Conservation (phyloP, 2,888 invertebrate genomes). For the Lycophotia porphyrea region DNA sequence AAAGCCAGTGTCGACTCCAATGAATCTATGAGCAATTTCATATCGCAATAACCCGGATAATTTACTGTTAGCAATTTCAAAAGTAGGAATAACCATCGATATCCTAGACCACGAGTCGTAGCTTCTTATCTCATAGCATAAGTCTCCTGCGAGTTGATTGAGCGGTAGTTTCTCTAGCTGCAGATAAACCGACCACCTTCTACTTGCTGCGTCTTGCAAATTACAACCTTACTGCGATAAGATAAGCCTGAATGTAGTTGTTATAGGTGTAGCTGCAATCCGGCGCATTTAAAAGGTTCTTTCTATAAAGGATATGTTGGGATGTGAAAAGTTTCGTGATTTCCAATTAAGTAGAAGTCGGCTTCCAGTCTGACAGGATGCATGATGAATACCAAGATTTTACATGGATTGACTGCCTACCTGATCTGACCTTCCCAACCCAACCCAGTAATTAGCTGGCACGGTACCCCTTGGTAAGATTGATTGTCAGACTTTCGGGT, state of each 20-base stretch:
- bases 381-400: background rate
- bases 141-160: conserved; percentile 16
- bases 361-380: background rate
- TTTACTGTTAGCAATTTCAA: background rate
- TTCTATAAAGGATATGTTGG: background rate
- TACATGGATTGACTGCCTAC: background rate
- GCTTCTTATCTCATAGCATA: conserved; percentile 7
- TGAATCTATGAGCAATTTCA: background rate
- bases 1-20: background rate
- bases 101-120: background rate
- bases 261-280: background rate
- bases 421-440: background rate
- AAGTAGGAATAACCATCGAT: background rate
- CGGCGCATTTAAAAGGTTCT: background rate
- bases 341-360: background rate
- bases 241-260: conserved; percentile 5
- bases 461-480: background rate
- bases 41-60: conserved; percentile 3
- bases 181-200: conserved; percentile 20
- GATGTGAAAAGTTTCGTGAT: background rate
- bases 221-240: conserved; percentile 18
- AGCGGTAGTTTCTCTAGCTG: conserved; percentile 3
- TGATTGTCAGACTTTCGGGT: background rate
- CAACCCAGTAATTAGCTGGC: background rate
- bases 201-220: conserved; percentile 1